Conservation (phyloP, 2,888 invertebrate species). For the Anoplius nigerrimus region DNA sequence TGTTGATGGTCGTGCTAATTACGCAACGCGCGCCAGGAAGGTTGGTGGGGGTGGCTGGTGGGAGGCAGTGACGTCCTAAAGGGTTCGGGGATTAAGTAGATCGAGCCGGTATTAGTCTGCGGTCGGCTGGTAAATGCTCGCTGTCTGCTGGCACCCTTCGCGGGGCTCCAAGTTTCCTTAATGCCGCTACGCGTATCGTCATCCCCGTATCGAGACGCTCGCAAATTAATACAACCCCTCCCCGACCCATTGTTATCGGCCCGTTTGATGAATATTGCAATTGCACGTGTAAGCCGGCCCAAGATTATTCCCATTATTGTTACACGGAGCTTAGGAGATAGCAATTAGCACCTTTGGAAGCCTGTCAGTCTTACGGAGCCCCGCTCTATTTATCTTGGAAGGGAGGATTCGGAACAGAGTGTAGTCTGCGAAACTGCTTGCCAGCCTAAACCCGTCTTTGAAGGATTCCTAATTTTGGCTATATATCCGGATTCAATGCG, state of each 20-base stretch:
- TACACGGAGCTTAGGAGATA: too few species aligned
- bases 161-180: conserved; percentile 51
- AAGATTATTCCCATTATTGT: too few species aligned
- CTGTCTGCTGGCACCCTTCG: conserved; percentile 40
- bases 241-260: not conserved
- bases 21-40: conserved; percentile 46
- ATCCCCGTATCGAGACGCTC: conserved; percentile 44
- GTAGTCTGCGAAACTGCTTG: too few species aligned
- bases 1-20: conserved; percentile 63
- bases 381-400: too few species aligned
- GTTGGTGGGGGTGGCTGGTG: too few species aligned
- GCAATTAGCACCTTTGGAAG: too few species aligned
- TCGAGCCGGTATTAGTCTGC: conserved; percentile 63
- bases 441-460: too few species aligned
- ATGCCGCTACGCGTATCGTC: conserved; percentile 32
- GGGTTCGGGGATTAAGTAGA: conserved; percentile 64
- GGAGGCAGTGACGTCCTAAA: conserved; percentile 58
- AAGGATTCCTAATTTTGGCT: too few species aligned
- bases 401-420: too few species aligned
- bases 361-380: too few species aligned
- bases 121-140: conserved; percentile 54
- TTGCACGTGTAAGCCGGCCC: not conserved
- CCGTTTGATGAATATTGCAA: not conserved
- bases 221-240: conserved; percentile 36
- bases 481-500: too few species aligned